Conservation (phyloP, 2,113 vertebrate species). For the Silurus glanis region DNA sequence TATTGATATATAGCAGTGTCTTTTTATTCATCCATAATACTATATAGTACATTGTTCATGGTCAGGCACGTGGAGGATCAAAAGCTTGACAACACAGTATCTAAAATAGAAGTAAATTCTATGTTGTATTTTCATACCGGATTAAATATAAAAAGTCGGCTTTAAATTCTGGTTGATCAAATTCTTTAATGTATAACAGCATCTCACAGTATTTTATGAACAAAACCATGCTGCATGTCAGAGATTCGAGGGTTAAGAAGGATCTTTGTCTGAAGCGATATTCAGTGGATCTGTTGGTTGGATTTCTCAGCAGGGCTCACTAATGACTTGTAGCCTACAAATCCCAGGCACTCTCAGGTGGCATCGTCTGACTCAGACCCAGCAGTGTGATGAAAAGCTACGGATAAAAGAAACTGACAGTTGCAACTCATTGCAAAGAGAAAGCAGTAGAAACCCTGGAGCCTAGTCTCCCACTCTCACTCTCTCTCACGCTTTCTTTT, state of each 20-base stretch:
- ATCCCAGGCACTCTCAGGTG: constrained; percentile 95
- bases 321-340: constrained; percentile 95
- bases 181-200: constrained; percentile 61
- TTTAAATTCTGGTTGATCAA: not conserved
- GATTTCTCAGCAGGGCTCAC: constrained; percentile 79
- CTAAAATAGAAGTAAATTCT: not conserved
- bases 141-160: not conserved
- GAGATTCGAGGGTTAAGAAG: constrained; percentile 68
- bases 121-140: not conserved
- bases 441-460: constrained; percentile 89
- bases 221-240: constrained; percentile 59
- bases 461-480: constrained; percentile 72
- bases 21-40: not conserved
- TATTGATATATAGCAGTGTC: not conserved
- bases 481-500: constrained; percentile 44
- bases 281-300: constrained; percentile 77
- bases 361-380: constrained; percentile 87
- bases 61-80: not conserved
- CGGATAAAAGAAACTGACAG: constrained; percentile 99
- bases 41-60: too few species aligned
- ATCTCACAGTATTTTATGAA: constrained; percentile 58
- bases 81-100: not conserved
- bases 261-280: constrained; percentile 73
- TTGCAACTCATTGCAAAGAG: constrained; percentile 93
- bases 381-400: constrained; percentile 95